Percentiles rank a stretch among this genome's conserved stretches.
Evolutionary conservation across 2,797 vertebrate species (phyloP).

Genomic region (Pyrocephalus nanus): DNA sequence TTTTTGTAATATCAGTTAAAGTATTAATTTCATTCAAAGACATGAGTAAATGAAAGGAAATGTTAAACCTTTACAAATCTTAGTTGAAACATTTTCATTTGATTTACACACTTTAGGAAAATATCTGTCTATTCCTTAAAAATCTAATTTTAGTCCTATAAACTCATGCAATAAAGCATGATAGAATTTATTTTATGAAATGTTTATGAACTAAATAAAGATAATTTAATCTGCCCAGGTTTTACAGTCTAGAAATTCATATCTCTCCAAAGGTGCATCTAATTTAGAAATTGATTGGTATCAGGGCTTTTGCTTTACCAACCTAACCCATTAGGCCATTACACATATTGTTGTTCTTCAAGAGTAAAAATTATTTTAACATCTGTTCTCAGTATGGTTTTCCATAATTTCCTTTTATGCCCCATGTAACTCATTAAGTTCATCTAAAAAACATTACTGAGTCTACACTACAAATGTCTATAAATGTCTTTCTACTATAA

Average conservation of each 20-base stretch:
- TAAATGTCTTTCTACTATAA: not conserved
- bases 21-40: not conserved
- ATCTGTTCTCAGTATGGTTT: slow-evolving; percentile 28
- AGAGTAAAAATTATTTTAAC: not conserved
- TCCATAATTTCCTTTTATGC: slow-evolving; percentile 25
- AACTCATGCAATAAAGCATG: not conserved
- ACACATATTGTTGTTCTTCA: not conserved
- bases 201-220: not conserved
- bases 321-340: not conserved
- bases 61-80: not conserved
- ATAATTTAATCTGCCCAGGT: not conserved
- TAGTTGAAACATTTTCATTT: not conserved
- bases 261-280: not conserved
- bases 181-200: not conserved
- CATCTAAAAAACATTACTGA: not conserved
- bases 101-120: not conserved
- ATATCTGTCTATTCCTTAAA: not conserved
- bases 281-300: not conserved
- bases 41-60: not conserved
- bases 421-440: slow-evolving; percentile 17
- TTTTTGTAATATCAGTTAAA: not conserved
- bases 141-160: not conserved
- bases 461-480: not conserved
- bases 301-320: not conserved
- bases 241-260: not conserved